These are phyloP conservation scores for Drosophila kambysellisi DNA, from an alignment of 2,888 invertebrate genomes.

Conservation along the genomic window DNA sequence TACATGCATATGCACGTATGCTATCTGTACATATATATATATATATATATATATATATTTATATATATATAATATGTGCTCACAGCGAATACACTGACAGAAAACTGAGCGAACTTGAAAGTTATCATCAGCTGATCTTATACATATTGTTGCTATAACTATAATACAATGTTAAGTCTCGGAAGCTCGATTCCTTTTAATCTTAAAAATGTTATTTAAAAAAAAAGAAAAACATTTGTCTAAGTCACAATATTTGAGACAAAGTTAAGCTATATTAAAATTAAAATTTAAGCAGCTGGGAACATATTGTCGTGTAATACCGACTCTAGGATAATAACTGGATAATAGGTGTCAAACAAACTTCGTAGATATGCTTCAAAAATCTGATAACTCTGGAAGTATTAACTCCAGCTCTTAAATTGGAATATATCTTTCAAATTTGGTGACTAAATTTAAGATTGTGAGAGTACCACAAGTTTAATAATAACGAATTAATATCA, in stretches of 20 bases:
- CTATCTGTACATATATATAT: background rate
- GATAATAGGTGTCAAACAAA: too few relatives aligned
- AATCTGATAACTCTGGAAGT: too few relatives aligned
- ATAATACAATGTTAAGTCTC: background rate
- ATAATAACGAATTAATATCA: background rate
- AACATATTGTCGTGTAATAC: too few relatives aligned
- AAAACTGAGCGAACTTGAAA: background rate
- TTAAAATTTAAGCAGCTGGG: too few relatives aligned
- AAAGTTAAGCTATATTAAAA: too few relatives aligned
- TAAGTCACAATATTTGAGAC: too few relatives aligned
- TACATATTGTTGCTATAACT: background rate
- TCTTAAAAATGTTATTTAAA: too few relatives aligned
- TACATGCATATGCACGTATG: slow-evolving; percentile 1
- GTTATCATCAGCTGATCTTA: background rate
- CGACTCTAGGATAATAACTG: too few relatives aligned
- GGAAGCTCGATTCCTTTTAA: background rate
- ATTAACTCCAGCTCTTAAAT: too few relatives aligned
- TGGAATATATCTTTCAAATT: background rate
- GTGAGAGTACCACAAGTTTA: background rate
- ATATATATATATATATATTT: background rate
- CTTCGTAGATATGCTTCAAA: too few relatives aligned
- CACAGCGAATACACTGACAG: slow-evolving; percentile 20
- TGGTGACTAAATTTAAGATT: background rate
- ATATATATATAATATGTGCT: background rate
- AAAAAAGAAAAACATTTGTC: background rate